Evolutionary conservation across 2,797 vertebrate species (phyloP).

Genomic region (Odontamblyopus lacepedii): DNA sequence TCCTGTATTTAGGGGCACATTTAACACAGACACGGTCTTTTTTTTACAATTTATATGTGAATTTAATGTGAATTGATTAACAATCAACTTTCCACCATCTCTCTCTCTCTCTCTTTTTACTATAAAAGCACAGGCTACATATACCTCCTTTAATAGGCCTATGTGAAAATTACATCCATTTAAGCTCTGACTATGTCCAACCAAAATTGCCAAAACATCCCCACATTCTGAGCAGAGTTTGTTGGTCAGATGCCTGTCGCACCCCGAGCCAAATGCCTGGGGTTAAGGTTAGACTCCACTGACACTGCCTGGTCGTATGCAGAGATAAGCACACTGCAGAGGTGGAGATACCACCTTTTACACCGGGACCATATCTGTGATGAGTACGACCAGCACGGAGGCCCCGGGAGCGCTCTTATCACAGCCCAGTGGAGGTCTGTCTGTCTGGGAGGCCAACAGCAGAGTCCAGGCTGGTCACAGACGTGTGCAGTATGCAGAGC

Average conservation of each 20-base stretch:
- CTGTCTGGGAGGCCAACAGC: slow-evolving; percentile 51
- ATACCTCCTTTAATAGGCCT: too few relatives aligned
- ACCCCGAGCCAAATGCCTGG: neutral
- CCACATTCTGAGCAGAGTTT: neutral
- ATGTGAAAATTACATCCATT: too few relatives aligned
- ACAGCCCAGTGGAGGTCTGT: slow-evolving; percentile 40
- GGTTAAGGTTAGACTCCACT: neutral
- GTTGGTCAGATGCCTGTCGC: slow-evolving; percentile 30
- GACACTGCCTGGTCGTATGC: neutral
- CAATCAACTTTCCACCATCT: too few relatives aligned
- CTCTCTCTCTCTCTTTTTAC: too few relatives aligned
- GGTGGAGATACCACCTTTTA: slow-evolving; percentile 48
- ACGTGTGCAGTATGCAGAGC: slow-evolving; percentile 27
- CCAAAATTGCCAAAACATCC: too few relatives aligned
- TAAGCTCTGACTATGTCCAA: too few relatives aligned
- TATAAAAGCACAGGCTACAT: too few relatives aligned
- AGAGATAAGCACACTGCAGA: slow-evolving; percentile 53
- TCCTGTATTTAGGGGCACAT: too few relatives aligned
- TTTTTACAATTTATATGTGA: too few relatives aligned
- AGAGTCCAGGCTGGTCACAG: slow-evolving; percentile 11
- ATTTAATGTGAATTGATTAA: too few relatives aligned
- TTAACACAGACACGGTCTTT: too few relatives aligned
- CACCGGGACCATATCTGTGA: slow-evolving; percentile 55
- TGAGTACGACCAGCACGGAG: slow-evolving; percentile 54
- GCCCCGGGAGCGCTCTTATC: slow-evolving; percentile 59